Conservation (phyloP, 2,888 invertebrate species). For the Ethmia dodecea region DNA sequence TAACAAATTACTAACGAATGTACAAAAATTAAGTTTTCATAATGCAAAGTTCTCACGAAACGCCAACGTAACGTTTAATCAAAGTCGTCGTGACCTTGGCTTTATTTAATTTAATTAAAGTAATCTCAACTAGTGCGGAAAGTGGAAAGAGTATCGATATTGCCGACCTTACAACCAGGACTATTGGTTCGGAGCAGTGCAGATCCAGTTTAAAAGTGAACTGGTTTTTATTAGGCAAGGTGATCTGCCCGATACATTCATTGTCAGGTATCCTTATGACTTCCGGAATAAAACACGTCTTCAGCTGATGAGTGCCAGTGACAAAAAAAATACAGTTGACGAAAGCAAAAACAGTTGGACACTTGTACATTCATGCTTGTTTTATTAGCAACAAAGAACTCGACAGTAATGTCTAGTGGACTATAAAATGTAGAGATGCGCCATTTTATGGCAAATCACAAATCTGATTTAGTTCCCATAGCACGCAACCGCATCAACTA, state of each 20-base stretch:
- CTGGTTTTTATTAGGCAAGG: slow-evolving; percentile 50
- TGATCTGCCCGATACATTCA: slow-evolving; percentile 33
- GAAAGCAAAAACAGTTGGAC: no score
- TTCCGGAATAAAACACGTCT: slow-evolving; percentile 34
- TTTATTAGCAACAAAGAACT: no score
- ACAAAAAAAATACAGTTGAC: no score
- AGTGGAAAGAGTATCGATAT: slow-evolving; percentile 17
- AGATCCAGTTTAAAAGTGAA: slow-evolving; percentile 25
- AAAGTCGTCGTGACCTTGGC: slow-evolving; percentile 38
- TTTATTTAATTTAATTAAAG: slow-evolving; percentile 21
- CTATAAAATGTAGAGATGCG: slow-evolving; percentile 8
- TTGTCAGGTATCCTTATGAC: no score
- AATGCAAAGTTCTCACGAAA: slow-evolving; percentile 58
- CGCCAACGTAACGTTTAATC: slow-evolving; percentile 34
- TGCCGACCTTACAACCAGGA: slow-evolving; percentile 39
- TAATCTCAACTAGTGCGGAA: slow-evolving; percentile 2
- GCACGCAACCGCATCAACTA: slow-evolving; percentile 61
- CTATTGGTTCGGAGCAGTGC: slow-evolving; percentile 22
- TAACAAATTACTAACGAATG: slow-evolving; percentile 47
- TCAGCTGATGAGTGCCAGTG: slow-evolving; percentile 19
- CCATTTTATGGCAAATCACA: slow-evolving; percentile 54
- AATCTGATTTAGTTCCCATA: slow-evolving; percentile 65
- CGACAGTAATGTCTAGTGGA: background rate
- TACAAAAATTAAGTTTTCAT: slow-evolving; percentile 44
- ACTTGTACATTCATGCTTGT: no score